A percentile compares a stretch with the other conserved stretches of the same genome.
Conservation (phyloP, 1,140 invertebrate genomes). For the Chymomyza costata region DNA sequence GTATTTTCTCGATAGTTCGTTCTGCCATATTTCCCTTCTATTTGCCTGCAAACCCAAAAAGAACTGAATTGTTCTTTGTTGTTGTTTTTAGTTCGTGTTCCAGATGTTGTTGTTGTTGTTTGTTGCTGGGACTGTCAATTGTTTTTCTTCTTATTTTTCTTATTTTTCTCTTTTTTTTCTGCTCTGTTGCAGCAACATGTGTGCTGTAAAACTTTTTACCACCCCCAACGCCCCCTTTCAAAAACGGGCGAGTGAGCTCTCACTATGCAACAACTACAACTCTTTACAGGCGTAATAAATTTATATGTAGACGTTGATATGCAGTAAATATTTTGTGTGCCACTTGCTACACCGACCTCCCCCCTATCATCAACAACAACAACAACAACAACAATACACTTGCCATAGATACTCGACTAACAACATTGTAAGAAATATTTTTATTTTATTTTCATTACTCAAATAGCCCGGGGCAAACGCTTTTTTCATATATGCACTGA, state of each 20-base stretch:
- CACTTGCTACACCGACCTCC: not conserved
- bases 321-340: conserved; percentile 49
- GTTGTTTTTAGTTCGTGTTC: conserved; percentile 28
- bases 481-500: too few species aligned
- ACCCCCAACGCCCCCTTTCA: conserved; percentile 4
- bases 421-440: conserved; percentile 14
- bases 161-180: not conserved
- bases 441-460: conserved; percentile 10
- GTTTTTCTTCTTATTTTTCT: conserved; percentile 18
- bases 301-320: conserved; percentile 49
- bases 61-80: too few species aligned
- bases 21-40: conserved; percentile 62
- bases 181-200: conserved; percentile 35
- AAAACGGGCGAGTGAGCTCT: too few species aligned
- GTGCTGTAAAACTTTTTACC: conserved; percentile 36
- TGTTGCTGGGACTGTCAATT: not conserved
- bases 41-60: conserved; percentile 51
- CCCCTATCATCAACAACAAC: not conserved
- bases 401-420: not conserved
- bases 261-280: too few species aligned
- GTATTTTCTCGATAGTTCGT: conserved; percentile 19
- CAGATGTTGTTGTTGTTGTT: not conserved
- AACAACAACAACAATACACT: not conserved
- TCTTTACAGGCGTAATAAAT: conserved; percentile 51
- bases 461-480: too few species aligned